A percentile compares a stretch with the other conserved stretches of the same genome.
phyloP scores from a whole-genome alignment of 2,888 invertebrate species.

The Bombyx huttoni region DNA sequence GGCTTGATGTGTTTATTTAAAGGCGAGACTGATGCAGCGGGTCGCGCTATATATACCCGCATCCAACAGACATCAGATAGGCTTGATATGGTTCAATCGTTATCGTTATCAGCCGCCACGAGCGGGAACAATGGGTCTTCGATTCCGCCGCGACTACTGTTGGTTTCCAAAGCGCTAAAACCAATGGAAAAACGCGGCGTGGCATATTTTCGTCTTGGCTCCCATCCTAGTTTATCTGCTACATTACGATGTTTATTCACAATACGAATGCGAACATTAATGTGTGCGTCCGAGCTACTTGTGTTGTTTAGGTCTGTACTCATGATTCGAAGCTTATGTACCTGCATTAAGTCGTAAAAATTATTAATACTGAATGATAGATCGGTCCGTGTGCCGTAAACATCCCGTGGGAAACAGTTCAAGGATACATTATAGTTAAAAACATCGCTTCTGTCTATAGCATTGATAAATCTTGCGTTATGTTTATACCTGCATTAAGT shows the following conservation, averaged over 20 bases:
- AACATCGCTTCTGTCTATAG: neutral
- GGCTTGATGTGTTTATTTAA: conserved; percentile 1
- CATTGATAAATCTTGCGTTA: neutral
- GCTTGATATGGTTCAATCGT: conserved; percentile 2
- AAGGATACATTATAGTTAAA: neutral
- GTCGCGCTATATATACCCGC: neutral
- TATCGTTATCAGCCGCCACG: conserved; percentile 37
- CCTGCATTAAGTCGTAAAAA: conserved; percentile 14
- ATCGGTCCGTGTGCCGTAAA: conserved; percentile 4
- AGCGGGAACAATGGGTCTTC: conserved; percentile 45
- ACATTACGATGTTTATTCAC: conserved; percentile 74
- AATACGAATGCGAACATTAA: conserved; percentile 68
- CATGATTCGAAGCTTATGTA: conserved; percentile 21
- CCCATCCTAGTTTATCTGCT: conserved; percentile 73
- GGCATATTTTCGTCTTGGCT: conserved; percentile 73
- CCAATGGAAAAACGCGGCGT: conserved; percentile 71
- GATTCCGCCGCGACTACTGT: conserved; percentile 44
- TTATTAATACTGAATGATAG: conserved; percentile 6
- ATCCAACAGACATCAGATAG: conserved; percentile 1
- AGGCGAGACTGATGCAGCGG: conserved; percentile 2
- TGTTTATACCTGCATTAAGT: conserved; percentile 3
- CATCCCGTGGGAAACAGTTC: conserved; percentile 1
- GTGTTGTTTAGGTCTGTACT: conserved; percentile 33
- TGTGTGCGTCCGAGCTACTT: conserved; percentile 62
- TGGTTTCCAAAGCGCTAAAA: conserved; percentile 66